Conservation (phyloP, 2,113 vertebrate species). For the Trogon melanurus region DNA sequence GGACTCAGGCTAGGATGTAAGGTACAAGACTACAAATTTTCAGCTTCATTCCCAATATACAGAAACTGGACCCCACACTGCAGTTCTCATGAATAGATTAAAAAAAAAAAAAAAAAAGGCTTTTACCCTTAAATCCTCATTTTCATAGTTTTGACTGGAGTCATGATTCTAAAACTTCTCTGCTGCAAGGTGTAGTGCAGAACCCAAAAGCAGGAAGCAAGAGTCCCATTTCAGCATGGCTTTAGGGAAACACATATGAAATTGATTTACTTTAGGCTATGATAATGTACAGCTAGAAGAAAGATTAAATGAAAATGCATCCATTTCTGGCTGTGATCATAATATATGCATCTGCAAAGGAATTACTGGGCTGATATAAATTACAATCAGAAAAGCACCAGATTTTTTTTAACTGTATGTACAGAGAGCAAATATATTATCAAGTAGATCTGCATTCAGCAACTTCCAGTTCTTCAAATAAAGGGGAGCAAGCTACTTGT, state of each 20-base stretch:
- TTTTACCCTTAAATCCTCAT: not conserved
- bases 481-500: not conserved
- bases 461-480: not conserved
- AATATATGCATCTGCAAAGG: not conserved
- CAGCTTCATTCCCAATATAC: not conserved
- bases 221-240: not conserved
- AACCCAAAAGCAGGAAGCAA: not conserved
- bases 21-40: not conserved
- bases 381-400: not conserved
- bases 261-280: not conserved
- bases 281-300: not conserved
- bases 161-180: not conserved
- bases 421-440: not conserved
- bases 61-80: not conserved
- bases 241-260: not conserved
- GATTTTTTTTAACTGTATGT: not conserved
- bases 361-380: not conserved
- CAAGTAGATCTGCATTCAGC: not conserved
- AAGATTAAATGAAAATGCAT: not conserved
- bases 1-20: not conserved
- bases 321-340: not conserved
- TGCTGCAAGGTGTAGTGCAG: not conserved
- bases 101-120: not conserved
- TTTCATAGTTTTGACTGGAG: not conserved
- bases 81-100: not conserved